phyloP scores from a whole-genome alignment of 92 coral and sea anemone species.

The Bergia sp. region DNA sequence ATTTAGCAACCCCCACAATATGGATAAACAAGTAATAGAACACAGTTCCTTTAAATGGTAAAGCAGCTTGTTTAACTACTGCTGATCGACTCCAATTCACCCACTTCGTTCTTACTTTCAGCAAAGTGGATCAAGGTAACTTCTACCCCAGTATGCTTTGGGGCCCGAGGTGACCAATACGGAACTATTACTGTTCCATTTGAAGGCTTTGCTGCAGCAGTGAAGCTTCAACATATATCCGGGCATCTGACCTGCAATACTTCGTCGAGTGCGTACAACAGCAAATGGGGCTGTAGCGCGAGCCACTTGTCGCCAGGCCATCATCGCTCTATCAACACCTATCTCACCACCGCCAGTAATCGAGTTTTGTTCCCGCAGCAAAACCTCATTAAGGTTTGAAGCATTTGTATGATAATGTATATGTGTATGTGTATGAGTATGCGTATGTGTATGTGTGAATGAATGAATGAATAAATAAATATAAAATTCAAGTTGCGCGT shows the following conservation, averaged over 20 bases:
- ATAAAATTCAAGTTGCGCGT: too few relatives aligned
- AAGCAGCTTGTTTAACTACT: too few relatives aligned
- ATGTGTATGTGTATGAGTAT: too few relatives aligned
- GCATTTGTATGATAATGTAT: too few relatives aligned
- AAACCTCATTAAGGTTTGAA: slow-evolving; percentile 2
- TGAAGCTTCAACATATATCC: neutral
- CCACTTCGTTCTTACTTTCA: neutral
- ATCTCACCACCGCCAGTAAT: neutral
- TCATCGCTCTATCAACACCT: slow-evolving; percentile 3
- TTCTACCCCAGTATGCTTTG: slow-evolving; percentile 25
- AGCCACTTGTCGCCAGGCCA: neutral
- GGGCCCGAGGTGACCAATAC: slow-evolving; percentile 2
- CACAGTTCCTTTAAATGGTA: too few relatives aligned
- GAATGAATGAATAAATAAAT: too few relatives aligned
- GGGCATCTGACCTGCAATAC: slow-evolving; percentile 10
- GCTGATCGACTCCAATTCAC: neutral
- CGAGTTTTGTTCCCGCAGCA: slow-evolving; percentile 10
- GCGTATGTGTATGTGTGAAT: too few relatives aligned
- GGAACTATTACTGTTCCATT: neutral
- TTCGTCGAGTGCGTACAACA: neutral
- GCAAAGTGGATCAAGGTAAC: slow-evolving; percentile 12
- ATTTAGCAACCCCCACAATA: too few relatives aligned
- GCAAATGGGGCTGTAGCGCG: slow-evolving; percentile 27
- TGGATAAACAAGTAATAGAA: too few relatives aligned
- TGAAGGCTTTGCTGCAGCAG: slow-evolving; percentile 30